Conservation (phyloP, 1,140 invertebrate genomes). For the Cotesia glomerata region DNA sequence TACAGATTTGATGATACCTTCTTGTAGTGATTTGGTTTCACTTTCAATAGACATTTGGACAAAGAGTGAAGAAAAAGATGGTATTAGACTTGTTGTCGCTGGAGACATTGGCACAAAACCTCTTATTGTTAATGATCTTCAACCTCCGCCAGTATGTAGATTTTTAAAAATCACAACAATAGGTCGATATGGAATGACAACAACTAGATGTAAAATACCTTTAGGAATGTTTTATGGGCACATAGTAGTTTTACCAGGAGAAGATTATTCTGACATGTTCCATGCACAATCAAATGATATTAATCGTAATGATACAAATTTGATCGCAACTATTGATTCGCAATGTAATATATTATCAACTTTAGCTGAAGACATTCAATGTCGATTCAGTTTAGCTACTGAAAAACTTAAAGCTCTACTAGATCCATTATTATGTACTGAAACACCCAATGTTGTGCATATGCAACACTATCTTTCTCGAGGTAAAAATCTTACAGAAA, state of each 20-base stretch:
- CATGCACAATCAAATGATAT: conserved; percentile 47
- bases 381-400: conserved; percentile 81
- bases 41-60: conserved; percentile 90
- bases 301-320: conserved; percentile 49
- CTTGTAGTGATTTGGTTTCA: conserved; percentile 84
- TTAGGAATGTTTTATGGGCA: conserved; percentile 93
- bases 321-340: conserved; percentile 62
- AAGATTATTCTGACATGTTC: conserved; percentile 66
- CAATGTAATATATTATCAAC: conserved; percentile 67
- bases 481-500: conserved; percentile 64
- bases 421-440: conserved; percentile 75
- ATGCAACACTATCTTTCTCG: conserved; percentile 77
- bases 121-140: conserved; percentile 84
- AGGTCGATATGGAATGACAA: conserved; percentile 88
- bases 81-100: conserved; percentile 82
- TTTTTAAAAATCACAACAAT: conserved; percentile 90
- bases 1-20: conserved; percentile 88
- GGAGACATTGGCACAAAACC: conserved; percentile 84
- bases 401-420: conserved; percentile 79
- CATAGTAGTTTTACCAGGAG: conserved; percentile 76
- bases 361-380: conserved; percentile 80
- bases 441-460: conserved; percentile 79
- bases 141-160: conserved; percentile 85
- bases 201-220: conserved; percentile 87
- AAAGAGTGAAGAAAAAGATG: conserved; percentile 82